phyloP scores from a whole-genome alignment of 2,888 invertebrate species.

The Boloria selene region DNA sequence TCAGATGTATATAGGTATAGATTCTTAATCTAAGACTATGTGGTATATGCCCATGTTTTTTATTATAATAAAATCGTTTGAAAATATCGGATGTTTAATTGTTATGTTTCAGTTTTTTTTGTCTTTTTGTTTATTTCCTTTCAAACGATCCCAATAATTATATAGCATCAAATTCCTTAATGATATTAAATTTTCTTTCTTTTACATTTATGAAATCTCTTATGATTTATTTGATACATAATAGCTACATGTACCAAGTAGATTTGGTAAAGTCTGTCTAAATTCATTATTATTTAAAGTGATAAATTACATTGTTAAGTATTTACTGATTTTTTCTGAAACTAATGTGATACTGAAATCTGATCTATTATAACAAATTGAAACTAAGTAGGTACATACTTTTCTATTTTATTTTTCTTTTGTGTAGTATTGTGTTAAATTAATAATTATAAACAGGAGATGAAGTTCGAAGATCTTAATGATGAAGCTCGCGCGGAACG shows the following conservation, averaged over 20 bases:
- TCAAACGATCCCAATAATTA: background rate
- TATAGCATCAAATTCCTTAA: background rate
- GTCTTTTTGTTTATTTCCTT: constrained; percentile 39
- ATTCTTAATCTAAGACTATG: constrained; percentile 45
- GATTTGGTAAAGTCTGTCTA: no score
- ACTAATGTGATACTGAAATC: no score
- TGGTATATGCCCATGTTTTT: constrained; percentile 54
- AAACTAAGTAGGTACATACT: background rate
- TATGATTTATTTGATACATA: background rate
- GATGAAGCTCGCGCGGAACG: constrained; percentile 71
- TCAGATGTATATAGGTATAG: constrained; percentile 51
- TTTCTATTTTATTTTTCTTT: background rate
- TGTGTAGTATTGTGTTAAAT: background rate
- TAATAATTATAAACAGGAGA: constrained; percentile 35
- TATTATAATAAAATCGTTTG: constrained; percentile 70
- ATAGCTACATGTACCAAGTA: no score
- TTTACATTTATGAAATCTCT: background rate
- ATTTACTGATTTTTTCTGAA: no score
- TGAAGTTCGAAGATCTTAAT: constrained; percentile 37
- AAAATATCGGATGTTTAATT: constrained; percentile 62
- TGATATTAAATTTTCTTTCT: background rate
- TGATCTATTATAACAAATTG: no score
- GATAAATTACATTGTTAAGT: no score
- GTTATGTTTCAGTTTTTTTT: constrained; percentile 44
- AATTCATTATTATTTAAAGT: no score